Conservation (phyloP, 2,797 vertebrate genomes). For the Tenualosa thibaudeaui region DNA sequence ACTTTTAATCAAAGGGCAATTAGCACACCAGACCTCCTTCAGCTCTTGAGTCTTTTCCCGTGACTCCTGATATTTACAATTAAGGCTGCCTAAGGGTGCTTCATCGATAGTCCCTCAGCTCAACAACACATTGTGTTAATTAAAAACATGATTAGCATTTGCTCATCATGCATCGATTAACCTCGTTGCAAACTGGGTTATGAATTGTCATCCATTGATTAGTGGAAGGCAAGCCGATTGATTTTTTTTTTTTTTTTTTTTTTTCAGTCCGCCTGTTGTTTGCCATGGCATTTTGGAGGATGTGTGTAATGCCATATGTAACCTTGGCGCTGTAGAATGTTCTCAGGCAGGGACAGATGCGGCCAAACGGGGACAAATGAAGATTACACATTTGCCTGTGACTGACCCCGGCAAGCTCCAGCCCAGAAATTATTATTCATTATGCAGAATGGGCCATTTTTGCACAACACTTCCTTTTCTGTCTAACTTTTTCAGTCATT, state of each 20-base stretch:
- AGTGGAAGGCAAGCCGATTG: conserved; percentile 9
- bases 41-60: too few relatives aligned
- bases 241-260: neutral
- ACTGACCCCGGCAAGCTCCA: neutral
- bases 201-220: neutral
- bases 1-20: too few relatives aligned
- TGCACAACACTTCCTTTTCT: neutral
- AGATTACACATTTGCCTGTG: neutral
- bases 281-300: neutral
- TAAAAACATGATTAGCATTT: neutral
- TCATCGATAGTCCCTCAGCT: neutral
- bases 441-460: neutral
- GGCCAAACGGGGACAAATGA: neutral
- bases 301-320: neutral
- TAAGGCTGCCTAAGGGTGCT: neutral
- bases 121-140: neutral
- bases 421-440: too few relatives aligned
- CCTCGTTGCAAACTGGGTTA: neutral
- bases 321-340: neutral
- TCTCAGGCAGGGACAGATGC: neutral
- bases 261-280: too few relatives aligned
- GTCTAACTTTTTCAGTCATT: neutral
- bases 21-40: too few relatives aligned
- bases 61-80: neutral
- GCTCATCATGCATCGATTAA: neutral